Conservation (phyloP, 1,140 invertebrate genomes). For the Pogonus chalceus region DNA sequence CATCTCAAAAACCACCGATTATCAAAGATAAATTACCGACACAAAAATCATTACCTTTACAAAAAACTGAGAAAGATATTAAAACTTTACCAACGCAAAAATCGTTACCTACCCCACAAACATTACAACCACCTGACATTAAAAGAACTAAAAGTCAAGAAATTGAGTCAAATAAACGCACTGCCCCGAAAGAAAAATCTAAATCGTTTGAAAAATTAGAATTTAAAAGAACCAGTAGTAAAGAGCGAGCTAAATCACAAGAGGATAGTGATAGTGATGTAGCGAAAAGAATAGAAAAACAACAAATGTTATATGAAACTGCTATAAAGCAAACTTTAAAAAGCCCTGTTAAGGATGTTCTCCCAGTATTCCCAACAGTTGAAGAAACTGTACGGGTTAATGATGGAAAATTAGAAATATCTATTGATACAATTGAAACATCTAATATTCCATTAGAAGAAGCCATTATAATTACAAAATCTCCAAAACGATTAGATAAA, state of each 20-base stretch:
- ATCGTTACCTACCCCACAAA: conserved; percentile 42
- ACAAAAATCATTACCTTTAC: not conserved
- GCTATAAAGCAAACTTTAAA: conserved; percentile 58
- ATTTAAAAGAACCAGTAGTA: conserved; percentile 46
- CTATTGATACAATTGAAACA: conserved; percentile 33
- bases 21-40: not conserved
- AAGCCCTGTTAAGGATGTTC: conserved; percentile 53
- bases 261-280: conserved; percentile 57
- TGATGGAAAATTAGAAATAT: conserved; percentile 33
- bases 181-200: conserved; percentile 50
- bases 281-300: conserved; percentile 55
- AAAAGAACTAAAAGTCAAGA: conserved; percentile 52
- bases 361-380: conserved; percentile 54
- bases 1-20: not conserved
- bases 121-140: conserved; percentile 42
- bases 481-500: conserved; percentile 55
- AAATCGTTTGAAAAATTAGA: conserved; percentile 53
- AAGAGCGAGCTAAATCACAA: conserved; percentile 54
- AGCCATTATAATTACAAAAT: conserved; percentile 53
- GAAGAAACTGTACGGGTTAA: conserved; percentile 44
- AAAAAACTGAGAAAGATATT: conserved; percentile 9
- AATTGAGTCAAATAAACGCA: conserved; percentile 42
- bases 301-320: conserved; percentile 59
- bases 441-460: conserved; percentile 30
- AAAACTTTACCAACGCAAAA: conserved; percentile 36